Conservation (phyloP, 2,888 invertebrate species). For the Ormyrus nitidulus region DNA sequence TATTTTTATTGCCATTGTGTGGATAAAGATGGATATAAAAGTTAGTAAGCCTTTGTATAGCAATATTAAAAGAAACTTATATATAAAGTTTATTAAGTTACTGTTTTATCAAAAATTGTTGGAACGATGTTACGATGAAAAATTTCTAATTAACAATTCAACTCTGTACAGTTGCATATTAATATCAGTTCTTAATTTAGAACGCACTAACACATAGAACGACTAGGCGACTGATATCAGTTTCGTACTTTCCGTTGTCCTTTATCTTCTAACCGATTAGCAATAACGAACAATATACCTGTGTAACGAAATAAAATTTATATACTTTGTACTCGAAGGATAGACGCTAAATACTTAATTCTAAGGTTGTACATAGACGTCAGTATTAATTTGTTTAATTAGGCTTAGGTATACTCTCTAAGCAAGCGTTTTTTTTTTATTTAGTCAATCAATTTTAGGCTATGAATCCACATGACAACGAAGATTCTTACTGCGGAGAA, state of each 20-base stretch:
- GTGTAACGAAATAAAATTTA: conserved; percentile 26
- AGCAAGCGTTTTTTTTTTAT: conserved; percentile 42
- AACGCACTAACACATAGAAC: conserved; percentile 17
- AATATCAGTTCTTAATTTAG: conserved; percentile 43
- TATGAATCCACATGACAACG: conserved; percentile 36
- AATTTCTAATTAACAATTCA: conserved; percentile 30
- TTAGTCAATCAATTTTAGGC: conserved; percentile 49
- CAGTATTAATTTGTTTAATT: conserved; percentile 56
- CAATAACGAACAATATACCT: conserved; percentile 25
- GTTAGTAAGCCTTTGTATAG: neutral
- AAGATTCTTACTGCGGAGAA: conserved; percentile 33
- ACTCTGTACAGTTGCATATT: conserved; percentile 34
- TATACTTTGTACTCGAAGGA: conserved; percentile 41
- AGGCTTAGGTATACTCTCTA: conserved; percentile 17
- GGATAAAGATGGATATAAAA: neutral
- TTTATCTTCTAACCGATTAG: conserved; percentile 28
- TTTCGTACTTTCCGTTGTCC: conserved; percentile 30
- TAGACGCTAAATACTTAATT: conserved; percentile 23
- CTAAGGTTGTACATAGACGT: conserved; percentile 53
- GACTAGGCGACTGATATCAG: conserved; percentile 25
- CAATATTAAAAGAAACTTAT: neutral
- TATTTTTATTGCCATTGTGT: conserved; percentile 13
- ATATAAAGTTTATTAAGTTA: conserved; percentile 31
- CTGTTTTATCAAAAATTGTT: conserved; percentile 31
- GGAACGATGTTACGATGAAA: conserved; percentile 16